These are phyloP conservation scores for Saturnia pavonia DNA, from an alignment of 2,888 invertebrate species.

Conservation along the genomic window DNA sequence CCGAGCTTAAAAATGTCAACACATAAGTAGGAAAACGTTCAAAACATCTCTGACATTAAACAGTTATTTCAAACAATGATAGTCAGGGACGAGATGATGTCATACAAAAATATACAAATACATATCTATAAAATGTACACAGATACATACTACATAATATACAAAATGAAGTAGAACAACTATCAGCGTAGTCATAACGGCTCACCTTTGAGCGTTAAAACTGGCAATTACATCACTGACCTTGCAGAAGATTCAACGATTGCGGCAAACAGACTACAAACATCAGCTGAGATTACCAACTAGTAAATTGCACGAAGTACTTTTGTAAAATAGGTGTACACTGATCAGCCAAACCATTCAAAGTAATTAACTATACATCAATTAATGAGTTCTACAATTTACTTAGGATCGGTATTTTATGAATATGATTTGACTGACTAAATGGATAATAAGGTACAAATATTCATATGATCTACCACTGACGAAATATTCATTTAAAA, in stretches of 20 bases:
- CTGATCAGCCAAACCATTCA: not conserved
- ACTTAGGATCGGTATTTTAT: not conserved
- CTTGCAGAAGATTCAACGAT: constrained; percentile 58
- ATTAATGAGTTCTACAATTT: constrained; percentile 13
- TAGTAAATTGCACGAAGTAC: constrained; percentile 30
- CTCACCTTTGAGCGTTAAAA: constrained; percentile 69
- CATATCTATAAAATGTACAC: constrained; percentile 23
- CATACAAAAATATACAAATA: constrained; percentile 59
- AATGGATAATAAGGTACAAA: not conserved
- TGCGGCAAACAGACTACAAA: constrained; percentile 58
- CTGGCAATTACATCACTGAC: constrained; percentile 78
- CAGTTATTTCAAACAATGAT: constrained; percentile 14
- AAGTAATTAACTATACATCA: not conserved
- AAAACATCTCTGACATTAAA: constrained; percentile 8
- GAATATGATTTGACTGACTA: not conserved
- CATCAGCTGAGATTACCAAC: constrained; percentile 61
- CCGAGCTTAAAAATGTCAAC: not conserved
- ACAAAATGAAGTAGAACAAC: constrained; percentile 21
- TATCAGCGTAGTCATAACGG: constrained; percentile 38
- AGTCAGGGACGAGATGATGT: constrained; percentile 57
- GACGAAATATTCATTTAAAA: not conserved
- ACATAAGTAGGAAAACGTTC: constrained; percentile 2
- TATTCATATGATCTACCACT: not conserved
- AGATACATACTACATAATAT: constrained; percentile 13
- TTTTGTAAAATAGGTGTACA: constrained; percentile 15